Conservation (phyloP, 2,888 invertebrate species). For the Andrena haemorrhoa region DNA sequence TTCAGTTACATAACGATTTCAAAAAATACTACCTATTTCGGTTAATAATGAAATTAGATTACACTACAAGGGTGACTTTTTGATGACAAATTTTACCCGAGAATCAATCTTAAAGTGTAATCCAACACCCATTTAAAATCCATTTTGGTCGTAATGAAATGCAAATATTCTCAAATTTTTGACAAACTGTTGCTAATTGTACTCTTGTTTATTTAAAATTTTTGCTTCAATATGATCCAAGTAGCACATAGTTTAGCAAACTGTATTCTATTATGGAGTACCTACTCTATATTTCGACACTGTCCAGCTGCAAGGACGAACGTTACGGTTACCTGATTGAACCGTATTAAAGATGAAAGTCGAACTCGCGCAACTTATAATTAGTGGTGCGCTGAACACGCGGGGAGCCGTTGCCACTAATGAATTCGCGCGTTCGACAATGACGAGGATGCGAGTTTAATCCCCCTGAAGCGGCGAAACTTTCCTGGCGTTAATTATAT, state of each 20-base stretch:
- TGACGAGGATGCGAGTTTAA: background rate
- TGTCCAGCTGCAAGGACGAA: background rate
- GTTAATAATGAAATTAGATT: too few species aligned
- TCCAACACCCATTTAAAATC: too few species aligned
- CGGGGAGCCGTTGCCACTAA: slow-evolving; percentile 10
- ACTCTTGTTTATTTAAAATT: too few species aligned
- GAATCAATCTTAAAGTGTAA: too few species aligned
- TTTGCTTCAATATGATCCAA: background rate
- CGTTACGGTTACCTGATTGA: slow-evolving; percentile 2
- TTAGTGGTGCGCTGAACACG: background rate
- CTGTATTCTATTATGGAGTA: background rate
- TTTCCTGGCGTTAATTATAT: slow-evolving; percentile 3
- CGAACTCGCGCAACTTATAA: slow-evolving; percentile 12
- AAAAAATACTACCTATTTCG: too few species aligned
- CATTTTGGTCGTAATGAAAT: too few species aligned
- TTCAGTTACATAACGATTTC: too few species aligned
- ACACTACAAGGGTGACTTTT: too few species aligned
- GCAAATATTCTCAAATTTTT: too few species aligned
- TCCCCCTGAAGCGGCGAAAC: background rate
- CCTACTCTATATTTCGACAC: background rate
- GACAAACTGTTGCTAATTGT: too few species aligned
- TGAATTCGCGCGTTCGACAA: slow-evolving; percentile 15
- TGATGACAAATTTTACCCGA: too few species aligned
- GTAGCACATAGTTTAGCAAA: background rate
- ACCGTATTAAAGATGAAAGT: slow-evolving; percentile 13